Conservation (phyloP, 1,140 invertebrate genomes). For the Phenacoccus solenopsis region DNA sequence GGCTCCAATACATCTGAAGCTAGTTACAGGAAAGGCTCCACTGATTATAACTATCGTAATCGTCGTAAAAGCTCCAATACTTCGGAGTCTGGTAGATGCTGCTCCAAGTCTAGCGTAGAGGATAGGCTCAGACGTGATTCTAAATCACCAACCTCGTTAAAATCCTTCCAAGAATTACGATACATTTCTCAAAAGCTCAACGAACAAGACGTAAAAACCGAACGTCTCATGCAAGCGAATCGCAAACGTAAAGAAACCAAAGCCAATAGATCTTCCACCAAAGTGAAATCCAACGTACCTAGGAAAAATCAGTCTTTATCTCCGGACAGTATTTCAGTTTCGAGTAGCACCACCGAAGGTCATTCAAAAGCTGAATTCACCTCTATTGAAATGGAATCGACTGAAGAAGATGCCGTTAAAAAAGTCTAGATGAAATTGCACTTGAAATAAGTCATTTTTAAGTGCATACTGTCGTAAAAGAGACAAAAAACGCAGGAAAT, state of each 20-base stretch:
- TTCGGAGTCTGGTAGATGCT: background rate
- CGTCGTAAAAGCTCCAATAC: constrained; percentile 10
- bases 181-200: background rate
- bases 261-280: background rate
- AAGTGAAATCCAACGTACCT: background rate
- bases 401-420: background rate
- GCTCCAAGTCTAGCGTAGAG: background rate
- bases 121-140: background rate
- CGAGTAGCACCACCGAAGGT: background rate
- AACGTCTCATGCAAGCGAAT: background rate
- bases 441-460: too few relatives aligned
- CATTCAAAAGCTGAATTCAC: constrained; percentile 6
- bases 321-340: background rate
- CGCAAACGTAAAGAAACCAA: background rate
- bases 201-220: constrained; percentile 1
- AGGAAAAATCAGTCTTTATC: background rate
- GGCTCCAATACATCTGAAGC: constrained; percentile 19
- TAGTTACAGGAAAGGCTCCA: background rate
- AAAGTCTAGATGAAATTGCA: too few relatives aligned
- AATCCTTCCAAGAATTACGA: background rate
- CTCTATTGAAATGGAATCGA: background rate
- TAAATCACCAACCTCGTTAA: background rate
- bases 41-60: background rate
- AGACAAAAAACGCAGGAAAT: background rate
- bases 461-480: too few relatives aligned